Evolutionary conservation across 2,113 vertebrate genomes (phyloP).

Genomic region (Ochotona curzoniae): DNA sequence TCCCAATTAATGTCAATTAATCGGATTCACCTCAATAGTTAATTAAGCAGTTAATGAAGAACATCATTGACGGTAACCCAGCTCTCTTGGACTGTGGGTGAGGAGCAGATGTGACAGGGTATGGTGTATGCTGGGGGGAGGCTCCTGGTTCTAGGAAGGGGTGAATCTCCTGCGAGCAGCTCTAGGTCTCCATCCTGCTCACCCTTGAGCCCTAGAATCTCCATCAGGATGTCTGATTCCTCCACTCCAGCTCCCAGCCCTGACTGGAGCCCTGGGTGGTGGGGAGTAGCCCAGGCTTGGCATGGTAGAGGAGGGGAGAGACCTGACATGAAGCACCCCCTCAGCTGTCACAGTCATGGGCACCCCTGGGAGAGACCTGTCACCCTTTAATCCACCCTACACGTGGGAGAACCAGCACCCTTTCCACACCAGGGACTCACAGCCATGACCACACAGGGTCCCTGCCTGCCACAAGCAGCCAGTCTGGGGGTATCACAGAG

Average conservation of each 20-base stretch:
- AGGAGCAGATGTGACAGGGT: constrained; percentile 22
- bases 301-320: background rate
- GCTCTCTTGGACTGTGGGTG: background rate
- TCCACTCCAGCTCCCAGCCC: background rate
- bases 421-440: background rate
- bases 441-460: background rate
- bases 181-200: background rate
- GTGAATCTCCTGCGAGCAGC: background rate
- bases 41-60: constrained; percentile 79
- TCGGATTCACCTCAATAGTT: constrained; percentile 80
- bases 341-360: background rate
- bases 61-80: constrained; percentile 72
- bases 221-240: background rate
- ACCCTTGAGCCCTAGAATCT: background rate
- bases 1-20: constrained; percentile 81
- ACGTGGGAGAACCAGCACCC: background rate
- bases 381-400: background rate
- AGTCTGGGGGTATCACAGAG: background rate
- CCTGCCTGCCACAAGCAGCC: background rate
- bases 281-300: too few relatives aligned
- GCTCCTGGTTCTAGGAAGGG: background rate
- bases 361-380: background rate
- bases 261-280: background rate
- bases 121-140: too few relatives aligned
- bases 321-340: background rate